Evolutionary conservation across 1,140 invertebrate genomes (phyloP), one percentile per base, ranked within the genome.

Genomic region (Varroa destructor): DNA sequence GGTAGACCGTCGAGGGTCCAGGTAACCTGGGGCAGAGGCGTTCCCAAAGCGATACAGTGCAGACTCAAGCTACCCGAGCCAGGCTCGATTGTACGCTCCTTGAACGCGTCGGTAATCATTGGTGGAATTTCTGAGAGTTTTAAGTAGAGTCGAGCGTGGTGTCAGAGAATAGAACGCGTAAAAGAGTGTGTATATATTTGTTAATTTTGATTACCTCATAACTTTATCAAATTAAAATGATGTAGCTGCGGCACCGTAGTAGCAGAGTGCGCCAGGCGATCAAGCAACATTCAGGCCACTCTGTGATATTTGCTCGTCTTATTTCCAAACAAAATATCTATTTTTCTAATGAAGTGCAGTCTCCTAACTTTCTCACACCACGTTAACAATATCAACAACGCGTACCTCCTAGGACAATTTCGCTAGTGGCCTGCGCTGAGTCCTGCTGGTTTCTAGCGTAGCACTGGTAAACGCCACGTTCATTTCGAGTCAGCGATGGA

Each of bases 401-500:
- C 43, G 84, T 82, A 92, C 90, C 89, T 75, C 91, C 89, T 74
- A 93, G 85, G 74, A 87, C 83, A 6, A 93, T 82, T 77, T 91
- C 88, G 0, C 89, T 85, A 10, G 86, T 87, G 0, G 88, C 88
- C 77, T 91, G 88, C 37, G 87, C 87, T 81, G 91, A 89, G 77
- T 91, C 88, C 79, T 86, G 88, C 73, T 90, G 87, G 75, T 91
- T 90, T 74, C 85, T 86, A 1, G 88, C 89, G 74, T 91, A 87
- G 79, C 92, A 96, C 75, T 92, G 90, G 80, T 92, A 95, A 84
- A 91, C 87, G 2, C 90, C 90, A 73, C 87, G 84, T 78, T 92
- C 89, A 70, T 88, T 85, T 74, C 86, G 85, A 42, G 86, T 85
- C 14, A 90, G 83, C 12, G 86, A 84, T 42, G 84, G 83, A 75